These are phyloP conservation scores for Anthophora plumipes DNA, from an alignment of 2,888 invertebrate genomes.

Conservation along the genomic window DNA sequence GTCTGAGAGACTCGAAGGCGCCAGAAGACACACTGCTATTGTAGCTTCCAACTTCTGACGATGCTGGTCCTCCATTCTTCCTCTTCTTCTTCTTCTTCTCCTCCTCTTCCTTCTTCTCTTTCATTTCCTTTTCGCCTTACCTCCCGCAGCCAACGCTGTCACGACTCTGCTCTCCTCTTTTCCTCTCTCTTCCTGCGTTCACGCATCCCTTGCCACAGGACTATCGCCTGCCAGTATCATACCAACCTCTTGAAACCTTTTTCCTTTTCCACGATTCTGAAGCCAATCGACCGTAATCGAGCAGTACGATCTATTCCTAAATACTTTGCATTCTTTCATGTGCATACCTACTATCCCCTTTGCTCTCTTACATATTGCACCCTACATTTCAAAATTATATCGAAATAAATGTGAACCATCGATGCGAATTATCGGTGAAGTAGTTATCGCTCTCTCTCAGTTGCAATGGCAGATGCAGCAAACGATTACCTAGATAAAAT, in stretches of 20 bases:
- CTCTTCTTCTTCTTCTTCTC: conserved; percentile 36
- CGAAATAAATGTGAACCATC: too few species aligned
- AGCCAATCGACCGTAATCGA: conserved; percentile 57
- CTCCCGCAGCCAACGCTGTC: conserved; percentile 47
- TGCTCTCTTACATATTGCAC: neutral
- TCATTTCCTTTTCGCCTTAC: conserved; percentile 40
- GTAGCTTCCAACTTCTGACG: conserved; percentile 73
- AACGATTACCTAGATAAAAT: conserved; percentile 62
- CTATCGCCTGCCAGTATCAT: conserved; percentile 65
- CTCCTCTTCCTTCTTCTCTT: conserved; percentile 40
- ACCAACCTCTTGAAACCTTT: conserved; percentile 52
- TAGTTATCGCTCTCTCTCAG: neutral
- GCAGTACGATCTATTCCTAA: conserved; percentile 15
- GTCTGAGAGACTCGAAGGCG: conserved; percentile 80
- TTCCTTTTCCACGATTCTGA: conserved; percentile 50
- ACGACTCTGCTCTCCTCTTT: conserved; percentile 33
- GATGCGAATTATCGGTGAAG: neutral
- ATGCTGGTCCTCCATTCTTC: conserved; percentile 47
- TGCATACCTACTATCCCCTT: conserved; percentile 3
- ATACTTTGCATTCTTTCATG: conserved; percentile 45
- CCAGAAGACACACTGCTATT: conserved; percentile 80
- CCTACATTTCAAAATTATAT: too few species aligned
- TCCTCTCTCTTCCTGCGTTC: conserved; percentile 27
- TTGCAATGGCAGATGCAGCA: conserved; percentile 25
- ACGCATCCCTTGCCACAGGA: conserved; percentile 37